A percentile compares a stretch with the other conserved stretches of the same genome.
phyloP scores from a whole-genome alignment of 2,797 vertebrate genomes.

The Girardinus metallicus region DNA sequence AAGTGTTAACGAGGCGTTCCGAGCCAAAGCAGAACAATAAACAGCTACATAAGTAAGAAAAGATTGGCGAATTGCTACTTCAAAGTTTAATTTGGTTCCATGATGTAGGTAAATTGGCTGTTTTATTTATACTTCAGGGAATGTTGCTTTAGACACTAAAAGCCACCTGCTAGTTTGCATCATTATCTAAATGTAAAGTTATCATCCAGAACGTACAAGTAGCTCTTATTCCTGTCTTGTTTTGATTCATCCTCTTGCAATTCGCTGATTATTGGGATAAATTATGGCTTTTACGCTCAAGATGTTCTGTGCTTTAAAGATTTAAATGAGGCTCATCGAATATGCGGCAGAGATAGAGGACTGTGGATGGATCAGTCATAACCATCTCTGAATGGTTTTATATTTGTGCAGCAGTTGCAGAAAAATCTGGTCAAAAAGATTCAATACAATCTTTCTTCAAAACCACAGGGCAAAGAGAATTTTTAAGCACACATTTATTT shows the following conservation, averaged over 20 bases:
- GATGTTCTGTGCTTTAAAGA: conserved; percentile 14
- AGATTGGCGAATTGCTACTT: conserved; percentile 20
- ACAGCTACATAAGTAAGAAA: conserved; percentile 22
- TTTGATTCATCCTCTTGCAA: background rate
- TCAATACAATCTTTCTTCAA: background rate
- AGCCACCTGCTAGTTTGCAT: conserved; percentile 14
- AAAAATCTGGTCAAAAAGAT: conserved; percentile 1
- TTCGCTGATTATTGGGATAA: conserved; percentile 1
- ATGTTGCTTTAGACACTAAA: conserved; percentile 18
- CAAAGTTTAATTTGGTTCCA: conserved; percentile 44
- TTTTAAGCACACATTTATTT: background rate
- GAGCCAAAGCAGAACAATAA: conserved; percentile 51
- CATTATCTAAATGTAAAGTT: conserved; percentile 11
- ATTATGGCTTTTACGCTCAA: conserved; percentile 8
- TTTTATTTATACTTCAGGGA: conserved; percentile 33
- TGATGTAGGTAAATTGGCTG: conserved; percentile 37
- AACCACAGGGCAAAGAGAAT: background rate
- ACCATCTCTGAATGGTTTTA: conserved; percentile 3
- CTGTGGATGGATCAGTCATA: background rate
- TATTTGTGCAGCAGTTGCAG: background rate
- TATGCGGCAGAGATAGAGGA: conserved; percentile 3
- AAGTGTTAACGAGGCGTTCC: conserved; percentile 58
- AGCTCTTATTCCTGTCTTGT: background rate
- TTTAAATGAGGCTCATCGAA: conserved; percentile 13
- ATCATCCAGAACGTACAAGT: background rate